These are phyloP conservation scores for Zosterops hypoxanthus DNA, from an alignment of 2,113 vertebrate species.

Conservation along the genomic window DNA sequence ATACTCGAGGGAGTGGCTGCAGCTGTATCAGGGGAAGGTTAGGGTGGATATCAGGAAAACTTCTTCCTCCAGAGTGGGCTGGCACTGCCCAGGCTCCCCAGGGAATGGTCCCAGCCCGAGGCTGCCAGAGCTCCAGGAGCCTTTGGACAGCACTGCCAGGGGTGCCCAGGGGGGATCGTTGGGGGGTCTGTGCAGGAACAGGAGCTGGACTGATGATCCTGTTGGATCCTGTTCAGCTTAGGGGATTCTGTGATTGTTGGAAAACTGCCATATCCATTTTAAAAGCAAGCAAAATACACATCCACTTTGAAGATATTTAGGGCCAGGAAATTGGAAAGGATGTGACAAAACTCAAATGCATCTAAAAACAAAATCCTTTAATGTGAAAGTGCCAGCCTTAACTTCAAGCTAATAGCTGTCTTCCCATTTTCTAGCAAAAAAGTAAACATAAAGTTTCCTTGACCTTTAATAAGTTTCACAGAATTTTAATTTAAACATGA, in stretches of 20 bases:
- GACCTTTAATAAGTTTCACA: not conserved
- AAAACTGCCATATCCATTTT: not conserved
- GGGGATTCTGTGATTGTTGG: not conserved
- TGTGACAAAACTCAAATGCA: not conserved
- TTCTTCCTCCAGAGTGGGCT: not conserved
- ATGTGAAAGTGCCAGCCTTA: not conserved
- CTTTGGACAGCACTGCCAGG: accelerated
- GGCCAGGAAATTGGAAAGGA: not conserved
- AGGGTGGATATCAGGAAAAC: not conserved
- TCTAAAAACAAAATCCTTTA: not conserved
- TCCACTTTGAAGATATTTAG: not conserved
- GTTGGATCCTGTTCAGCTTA: not conserved
- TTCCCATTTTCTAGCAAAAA: not conserved
- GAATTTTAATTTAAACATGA: not conserved
- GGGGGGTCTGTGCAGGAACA: not conserved
- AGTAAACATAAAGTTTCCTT: not conserved
- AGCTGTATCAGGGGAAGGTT: not conserved
- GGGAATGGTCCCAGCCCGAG: accelerated
- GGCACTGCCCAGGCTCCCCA: not conserved
- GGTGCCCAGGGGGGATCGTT: not conserved
- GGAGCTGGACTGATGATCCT: not conserved
- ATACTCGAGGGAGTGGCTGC: not conserved
- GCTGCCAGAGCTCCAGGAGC: not conserved
- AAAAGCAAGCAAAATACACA: not conserved
- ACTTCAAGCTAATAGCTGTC: not conserved